Evolutionary conservation across 2,797 vertebrate species (phyloP), one percentile per base, ranked within the genome.

Genomic region (Galago senegalensis): DNA sequence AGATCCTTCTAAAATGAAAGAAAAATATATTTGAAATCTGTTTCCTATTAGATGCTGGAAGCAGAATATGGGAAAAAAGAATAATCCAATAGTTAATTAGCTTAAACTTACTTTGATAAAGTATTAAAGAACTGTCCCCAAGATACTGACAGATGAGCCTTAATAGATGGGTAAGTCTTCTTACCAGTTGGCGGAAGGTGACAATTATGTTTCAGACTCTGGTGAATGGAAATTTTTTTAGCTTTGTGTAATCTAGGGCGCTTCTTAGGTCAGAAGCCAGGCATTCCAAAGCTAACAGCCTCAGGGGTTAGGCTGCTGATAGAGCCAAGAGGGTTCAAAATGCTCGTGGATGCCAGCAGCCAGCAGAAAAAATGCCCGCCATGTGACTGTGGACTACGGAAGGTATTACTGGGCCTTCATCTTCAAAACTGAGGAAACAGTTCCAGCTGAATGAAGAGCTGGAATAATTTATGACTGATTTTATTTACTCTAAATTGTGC

Each of bases 221-320:
- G 79, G 53, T 91, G 63, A 97, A 96, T 85, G 60, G 70, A 95
- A 93, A 75, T 67, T 23, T 73, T 92, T 97, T 92, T 89, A 93
- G 89, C 77, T 95, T 88, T 95, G 53, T 83, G 60, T 79, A 86
- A 76, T 92, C 73, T 75, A 86, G 9, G n/a, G 46, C 56, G 46
- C 16, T 82, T 91, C 65, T 80, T 53, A 87, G 79, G 67, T 81
- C 87, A 94, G 65, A 92, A 88, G 46, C 84, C 87, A 94, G 29
- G 70, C 95, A 93, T 95, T 69, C 69, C 53, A 87, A 73, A 75
- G 61, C 60, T 86, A 77, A 87, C 83, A 7, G 18, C 76, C 65
- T 63, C 61, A 86, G 61, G 53, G 34, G 7, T 72, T 77, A 89
- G 21, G 21, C 18, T 89, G 37, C 70, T 91, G 34, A 61, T 49